phyloP scores from a whole-genome alignment of 2,888 invertebrate genomes.

The Dione vanillae region DNA sequence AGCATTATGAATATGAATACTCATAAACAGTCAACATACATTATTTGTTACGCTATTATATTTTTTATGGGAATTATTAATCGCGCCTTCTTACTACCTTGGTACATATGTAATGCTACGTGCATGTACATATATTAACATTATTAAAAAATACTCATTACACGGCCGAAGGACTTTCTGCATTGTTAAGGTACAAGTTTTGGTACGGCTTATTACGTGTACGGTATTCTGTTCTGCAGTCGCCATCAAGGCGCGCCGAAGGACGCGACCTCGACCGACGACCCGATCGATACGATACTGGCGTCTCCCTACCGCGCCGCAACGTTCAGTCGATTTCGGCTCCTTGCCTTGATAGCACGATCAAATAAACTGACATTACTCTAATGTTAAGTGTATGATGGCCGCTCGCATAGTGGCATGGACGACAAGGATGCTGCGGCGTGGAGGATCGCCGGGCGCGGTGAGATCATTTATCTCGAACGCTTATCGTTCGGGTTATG shows the following conservation, averaged over 20 bases:
- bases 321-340: slow-evolving; percentile 71
- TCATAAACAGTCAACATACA: not conserved
- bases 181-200: not conserved
- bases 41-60: not conserved
- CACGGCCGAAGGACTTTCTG: not conserved
- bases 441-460: slow-evolving; percentile 80
- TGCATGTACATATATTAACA: not conserved
- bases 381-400: slow-evolving; percentile 58
- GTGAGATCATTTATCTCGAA: slow-evolving; percentile 79
- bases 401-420: slow-evolving; percentile 72
- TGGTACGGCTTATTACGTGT: not conserved
- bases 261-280: slow-evolving; percentile 81
- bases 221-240: slow-evolving; percentile 45
- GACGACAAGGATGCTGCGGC: slow-evolving; percentile 76
- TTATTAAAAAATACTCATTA: not conserved
- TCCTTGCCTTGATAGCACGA: slow-evolving; percentile 72
- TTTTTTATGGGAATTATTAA: not conserved
- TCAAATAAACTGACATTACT: slow-evolving; percentile 42
- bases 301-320: slow-evolving; percentile 60
- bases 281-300: slow-evolving; percentile 75
- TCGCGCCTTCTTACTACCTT: not conserved
- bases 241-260: slow-evolving; percentile 81
- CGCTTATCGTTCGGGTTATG: slow-evolving; percentile 73
- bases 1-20: not conserved
- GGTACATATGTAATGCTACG: too few species aligned